Evolutionary conservation across 1,140 invertebrate species (phyloP), one percentile per base, ranked within the genome.

Genomic region (Macrosteles quadrilineatus): DNA sequence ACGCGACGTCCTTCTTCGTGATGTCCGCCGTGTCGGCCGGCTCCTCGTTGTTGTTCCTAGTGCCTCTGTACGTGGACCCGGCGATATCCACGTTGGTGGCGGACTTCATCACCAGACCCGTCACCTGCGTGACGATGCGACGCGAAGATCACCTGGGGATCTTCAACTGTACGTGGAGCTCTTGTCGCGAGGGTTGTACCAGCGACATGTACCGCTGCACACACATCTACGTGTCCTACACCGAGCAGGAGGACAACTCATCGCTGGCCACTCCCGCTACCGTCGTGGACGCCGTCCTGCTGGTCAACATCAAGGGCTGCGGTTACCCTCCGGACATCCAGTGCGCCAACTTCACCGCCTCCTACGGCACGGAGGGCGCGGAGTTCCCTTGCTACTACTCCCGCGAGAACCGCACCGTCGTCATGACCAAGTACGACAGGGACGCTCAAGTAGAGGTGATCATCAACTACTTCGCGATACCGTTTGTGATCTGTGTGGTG

Each of bases 11-110:
- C 62, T 86, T 90, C 71, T 82, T 94, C 70, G 91, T 89, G 47
- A 85, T 92, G 75, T 85, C 91, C 64, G 88, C 92, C 45, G 90
- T 92, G 72, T 90, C 90, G 59, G 91, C 91, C 40, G 90, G 90
- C 43, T 91, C 92, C 29, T 91, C 91, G 1, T 83, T 95, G 30
- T 85, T 95, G 36, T 95, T 96, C 81, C 84, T 95, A 50, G 91
- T 95, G 50, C 93, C 93, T 50, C 84, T 95, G n/a, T 93, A 95
- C 81, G 91, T 94, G 45, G 91, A 96, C 80, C 92, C 93, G 29
- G 93, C 93, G n/a, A 88, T 96, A 71, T 93, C 92, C 75, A 94
- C 93, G 2, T 81, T 95, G 63, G 89, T 89, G 1, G 91, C 92
- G 50, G 91, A 95, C 80, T 95, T 95, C 79, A 87, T 90, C 45